Evolutionary conservation across 1,140 invertebrate genomes (phyloP).

Genomic region (Atta cephalotes): DNA sequence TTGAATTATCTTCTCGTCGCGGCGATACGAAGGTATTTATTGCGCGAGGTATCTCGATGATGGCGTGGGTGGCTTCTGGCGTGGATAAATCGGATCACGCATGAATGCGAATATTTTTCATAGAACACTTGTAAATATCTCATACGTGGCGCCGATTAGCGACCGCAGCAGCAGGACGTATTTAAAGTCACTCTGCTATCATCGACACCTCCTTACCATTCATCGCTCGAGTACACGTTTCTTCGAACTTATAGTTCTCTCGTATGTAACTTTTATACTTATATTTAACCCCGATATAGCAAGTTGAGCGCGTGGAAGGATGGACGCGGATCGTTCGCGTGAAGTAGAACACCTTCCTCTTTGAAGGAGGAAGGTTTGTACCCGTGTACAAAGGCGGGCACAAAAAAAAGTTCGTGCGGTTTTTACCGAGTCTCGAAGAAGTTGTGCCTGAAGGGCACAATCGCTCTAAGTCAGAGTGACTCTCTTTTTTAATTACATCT

Average conservation of each 20-base stretch:
- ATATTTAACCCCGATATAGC: slow-evolving; percentile 47
- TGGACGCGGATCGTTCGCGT: slow-evolving; percentile 27
- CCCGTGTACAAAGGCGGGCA: not conserved
- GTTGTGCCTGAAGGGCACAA: not conserved
- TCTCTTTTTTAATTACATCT: not conserved
- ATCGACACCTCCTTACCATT: not conserved
- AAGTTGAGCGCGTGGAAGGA: slow-evolving; percentile 10
- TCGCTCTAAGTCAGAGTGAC: no score
- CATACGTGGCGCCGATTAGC: slow-evolving; percentile 69
- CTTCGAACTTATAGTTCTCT: slow-evolving; percentile 48
- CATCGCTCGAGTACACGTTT: slow-evolving; percentile 14
- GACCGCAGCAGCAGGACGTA: not conserved
- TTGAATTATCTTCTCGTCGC: not conserved
- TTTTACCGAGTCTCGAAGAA: not conserved
- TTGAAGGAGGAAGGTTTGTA: slow-evolving; percentile 16
- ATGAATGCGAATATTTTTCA: not conserved
- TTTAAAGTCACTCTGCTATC: slow-evolving; percentile 11
- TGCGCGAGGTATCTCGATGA: not conserved
- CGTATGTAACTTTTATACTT: slow-evolving; percentile 34
- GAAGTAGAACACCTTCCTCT: slow-evolving; percentile 43
- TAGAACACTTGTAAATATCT: slow-evolving; percentile 54
- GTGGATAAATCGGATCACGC: not conserved
- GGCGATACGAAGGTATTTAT: not conserved
- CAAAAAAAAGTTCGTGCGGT: not conserved
- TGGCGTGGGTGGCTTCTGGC: not conserved